A percentile compares a stretch with the other conserved stretches of the same genome.
Evolutionary conservation across 2,113 vertebrate genomes (phyloP).

Genomic region (Fregetta grallaria): DNA sequence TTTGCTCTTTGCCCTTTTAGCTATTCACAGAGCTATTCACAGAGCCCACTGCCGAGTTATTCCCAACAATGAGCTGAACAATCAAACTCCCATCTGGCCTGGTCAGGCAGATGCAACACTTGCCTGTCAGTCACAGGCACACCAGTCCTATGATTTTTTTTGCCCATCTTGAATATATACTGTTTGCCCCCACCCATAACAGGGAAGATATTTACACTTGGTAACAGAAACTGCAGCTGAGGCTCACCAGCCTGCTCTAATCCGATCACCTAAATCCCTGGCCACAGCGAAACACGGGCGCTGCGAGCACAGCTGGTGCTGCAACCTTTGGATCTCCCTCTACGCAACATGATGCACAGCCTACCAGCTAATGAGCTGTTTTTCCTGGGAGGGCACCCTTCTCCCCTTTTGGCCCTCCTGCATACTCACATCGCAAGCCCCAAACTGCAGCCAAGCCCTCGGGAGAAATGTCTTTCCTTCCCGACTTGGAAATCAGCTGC

Average conservation of each 20-base stretch:
- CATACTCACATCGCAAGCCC: fast-evolving
- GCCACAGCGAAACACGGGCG: not conserved
- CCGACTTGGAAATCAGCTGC: not conserved
- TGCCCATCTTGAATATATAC: not conserved
- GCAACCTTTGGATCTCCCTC: not conserved
- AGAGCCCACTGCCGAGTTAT: not conserved
- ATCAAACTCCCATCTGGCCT: not conserved
- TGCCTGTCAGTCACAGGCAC: not conserved
- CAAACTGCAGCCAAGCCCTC: not conserved
- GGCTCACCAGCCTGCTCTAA: not conserved
- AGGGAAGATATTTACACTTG: not conserved
- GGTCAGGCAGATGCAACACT: not conserved
- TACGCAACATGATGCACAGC: not conserved
- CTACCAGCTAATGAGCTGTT: not conserved
- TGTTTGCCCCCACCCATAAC: not conserved
- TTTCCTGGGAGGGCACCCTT: not conserved
- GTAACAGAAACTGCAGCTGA: not conserved
- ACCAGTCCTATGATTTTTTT: not conserved
- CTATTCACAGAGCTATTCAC: slow-evolving; percentile 7
- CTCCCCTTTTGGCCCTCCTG: not conserved
- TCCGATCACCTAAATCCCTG: slow-evolving; percentile 15
- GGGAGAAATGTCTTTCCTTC: not conserved
- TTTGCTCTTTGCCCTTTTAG: slow-evolving; percentile 24
- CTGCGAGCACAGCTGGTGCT: not conserved
- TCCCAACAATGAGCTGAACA: not conserved